Conservation (phyloP, 2,113 vertebrate species). For the Poeciliopsis occidentalis region DNA sequence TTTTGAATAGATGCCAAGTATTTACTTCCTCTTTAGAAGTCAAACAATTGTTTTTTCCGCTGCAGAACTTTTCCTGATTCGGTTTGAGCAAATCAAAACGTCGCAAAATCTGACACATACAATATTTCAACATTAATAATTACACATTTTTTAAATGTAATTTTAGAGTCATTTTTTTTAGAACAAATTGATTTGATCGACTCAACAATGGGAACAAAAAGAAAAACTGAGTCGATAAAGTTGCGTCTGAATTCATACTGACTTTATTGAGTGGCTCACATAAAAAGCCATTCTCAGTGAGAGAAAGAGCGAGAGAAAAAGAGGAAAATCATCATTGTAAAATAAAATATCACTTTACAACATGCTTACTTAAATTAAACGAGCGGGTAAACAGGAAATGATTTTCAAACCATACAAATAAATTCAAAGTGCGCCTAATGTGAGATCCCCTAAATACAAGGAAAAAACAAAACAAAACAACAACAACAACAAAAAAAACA, state of each 20-base stretch:
- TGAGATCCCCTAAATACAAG: conserved; percentile 84
- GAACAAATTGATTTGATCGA: conserved; percentile 30
- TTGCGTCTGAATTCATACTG: conserved; percentile 77
- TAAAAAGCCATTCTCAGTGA: conserved; percentile 84
- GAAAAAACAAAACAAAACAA: not conserved
- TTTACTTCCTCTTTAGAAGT: not conserved
- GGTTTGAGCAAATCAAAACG: not conserved
- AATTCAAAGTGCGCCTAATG: conserved; percentile 89
- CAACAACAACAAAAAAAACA: not conserved
- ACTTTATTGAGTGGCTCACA: conserved; percentile 83
- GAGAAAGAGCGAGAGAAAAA: conserved; percentile 4
- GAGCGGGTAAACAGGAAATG: conserved; percentile 94
- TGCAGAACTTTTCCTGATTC: not conserved
- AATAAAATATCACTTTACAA: conserved; percentile 96
- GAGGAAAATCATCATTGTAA: conserved; percentile 76
- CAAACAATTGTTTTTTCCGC: not conserved
- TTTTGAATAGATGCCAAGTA: too few relatives aligned
- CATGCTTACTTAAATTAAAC: conserved; percentile 98
- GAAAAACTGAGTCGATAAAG: conserved; percentile 69
- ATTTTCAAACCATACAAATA: conserved; percentile 91
- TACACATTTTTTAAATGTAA: not conserved
- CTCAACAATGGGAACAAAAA: conserved; percentile 60
- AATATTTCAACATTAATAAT: not conserved
- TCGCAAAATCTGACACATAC: not conserved
- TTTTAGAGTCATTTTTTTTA: not conserved